Evolutionary conservation across 2,797 vertebrate species (phyloP).

Genomic region (Phoebastria nigripes): DNA sequence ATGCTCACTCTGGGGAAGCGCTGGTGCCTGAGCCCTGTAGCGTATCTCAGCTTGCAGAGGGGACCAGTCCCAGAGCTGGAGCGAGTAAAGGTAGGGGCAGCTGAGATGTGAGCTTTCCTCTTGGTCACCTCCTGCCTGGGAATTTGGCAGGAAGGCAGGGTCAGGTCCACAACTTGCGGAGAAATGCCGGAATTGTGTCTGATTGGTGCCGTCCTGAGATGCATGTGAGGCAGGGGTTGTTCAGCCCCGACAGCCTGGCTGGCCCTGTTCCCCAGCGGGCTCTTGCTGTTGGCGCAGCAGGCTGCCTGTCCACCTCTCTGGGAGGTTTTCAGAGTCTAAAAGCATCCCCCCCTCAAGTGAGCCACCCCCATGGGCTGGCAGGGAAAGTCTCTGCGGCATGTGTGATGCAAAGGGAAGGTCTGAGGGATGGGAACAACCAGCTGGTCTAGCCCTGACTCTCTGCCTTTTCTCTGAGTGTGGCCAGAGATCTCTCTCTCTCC

Average conservation of each 20-base stretch:
- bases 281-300: not conserved
- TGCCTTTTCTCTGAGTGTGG: not conserved
- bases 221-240: not conserved
- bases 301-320: not conserved
- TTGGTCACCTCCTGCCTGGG: not conserved
- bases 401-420: not conserved
- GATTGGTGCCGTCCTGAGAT: rapidly evolving
- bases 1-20: not conserved
- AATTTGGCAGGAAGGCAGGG: not conserved
- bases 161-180: not conserved
- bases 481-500: not conserved
- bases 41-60: not conserved
- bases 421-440: not conserved
- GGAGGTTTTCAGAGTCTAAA: not conserved
- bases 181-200: not conserved
- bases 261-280: not conserved
- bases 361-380: not conserved
- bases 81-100: not conserved
- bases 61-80: not conserved
- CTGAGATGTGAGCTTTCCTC: not conserved
- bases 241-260: not conserved
- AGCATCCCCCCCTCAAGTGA: not conserved
- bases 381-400: not conserved
- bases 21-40: not conserved
- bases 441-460: not conserved